phyloP scores from a whole-genome alignment of 2,113 vertebrate species.

The Crotalus tigris region DNA sequence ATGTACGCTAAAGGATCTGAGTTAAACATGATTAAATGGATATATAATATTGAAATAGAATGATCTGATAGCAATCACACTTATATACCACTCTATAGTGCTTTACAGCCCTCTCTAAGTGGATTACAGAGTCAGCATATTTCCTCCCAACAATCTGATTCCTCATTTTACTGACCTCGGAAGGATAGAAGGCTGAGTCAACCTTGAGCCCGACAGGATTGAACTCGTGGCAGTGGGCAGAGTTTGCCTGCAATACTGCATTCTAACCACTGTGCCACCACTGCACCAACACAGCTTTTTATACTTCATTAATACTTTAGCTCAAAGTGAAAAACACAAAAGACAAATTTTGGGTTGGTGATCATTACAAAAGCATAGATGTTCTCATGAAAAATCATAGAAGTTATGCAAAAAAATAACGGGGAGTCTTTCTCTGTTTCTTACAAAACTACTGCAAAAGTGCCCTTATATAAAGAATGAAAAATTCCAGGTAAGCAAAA shows the following conservation, averaged over 20 bases:
- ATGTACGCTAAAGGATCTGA: background rate
- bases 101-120: no score
- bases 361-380: background rate
- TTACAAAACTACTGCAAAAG: background rate
- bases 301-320: background rate
- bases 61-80: background rate
- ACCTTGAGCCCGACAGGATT: no score
- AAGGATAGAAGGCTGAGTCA: no score
- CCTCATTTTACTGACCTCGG: no score
- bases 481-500: background rate
- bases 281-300: no score
- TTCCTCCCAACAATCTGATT: no score
- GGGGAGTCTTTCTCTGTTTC: background rate
- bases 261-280: no score
- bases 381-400: background rate
- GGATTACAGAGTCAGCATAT: no score
- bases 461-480: background rate
- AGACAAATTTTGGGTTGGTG: background rate
- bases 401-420: background rate
- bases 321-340: background rate
- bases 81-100: no score
- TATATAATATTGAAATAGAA: background rate
- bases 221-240: no score
- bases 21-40: background rate
- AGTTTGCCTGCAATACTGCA: no score